Percentiles rank a stretch among this genome's conserved stretches.
Conservation (phyloP, 1,140 invertebrate species). For the Eupristina koningsbergeri region DNA sequence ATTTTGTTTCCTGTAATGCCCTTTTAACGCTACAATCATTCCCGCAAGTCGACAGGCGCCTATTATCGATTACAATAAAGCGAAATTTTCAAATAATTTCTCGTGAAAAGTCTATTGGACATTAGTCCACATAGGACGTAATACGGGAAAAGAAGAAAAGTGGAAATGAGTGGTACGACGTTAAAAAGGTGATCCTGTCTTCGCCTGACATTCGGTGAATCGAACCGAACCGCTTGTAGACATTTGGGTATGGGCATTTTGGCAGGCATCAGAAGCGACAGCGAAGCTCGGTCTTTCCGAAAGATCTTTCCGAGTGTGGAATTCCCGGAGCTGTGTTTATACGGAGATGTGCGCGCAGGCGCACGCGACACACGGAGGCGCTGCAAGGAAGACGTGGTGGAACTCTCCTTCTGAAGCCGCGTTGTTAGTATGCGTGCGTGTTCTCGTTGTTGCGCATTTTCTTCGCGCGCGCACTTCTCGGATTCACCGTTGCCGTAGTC, state of each 20-base stretch:
- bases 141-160: no score
- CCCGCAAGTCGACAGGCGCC: no score
- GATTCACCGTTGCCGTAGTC: background rate
- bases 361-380: background rate
- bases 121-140: no score
- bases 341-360: background rate
- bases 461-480: background rate
- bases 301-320: background rate
- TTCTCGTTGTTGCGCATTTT: conserved; percentile 21
- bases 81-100: background rate
- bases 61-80: background rate
- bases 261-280: background rate
- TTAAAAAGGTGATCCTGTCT: no score
- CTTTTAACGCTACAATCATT: background rate
- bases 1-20: background rate
- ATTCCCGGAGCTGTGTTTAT: background rate
- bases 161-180: no score
- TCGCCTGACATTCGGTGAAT: no score
- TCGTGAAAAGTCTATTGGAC: no score
- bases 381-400: background rate
- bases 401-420: background rate
- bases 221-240: no score
- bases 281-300: background rate
- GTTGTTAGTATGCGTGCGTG: background rate
- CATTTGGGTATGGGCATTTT: background rate